Conservation (phyloP, 1,140 invertebrate genomes). For the Drosophila micromelanica region DNA sequence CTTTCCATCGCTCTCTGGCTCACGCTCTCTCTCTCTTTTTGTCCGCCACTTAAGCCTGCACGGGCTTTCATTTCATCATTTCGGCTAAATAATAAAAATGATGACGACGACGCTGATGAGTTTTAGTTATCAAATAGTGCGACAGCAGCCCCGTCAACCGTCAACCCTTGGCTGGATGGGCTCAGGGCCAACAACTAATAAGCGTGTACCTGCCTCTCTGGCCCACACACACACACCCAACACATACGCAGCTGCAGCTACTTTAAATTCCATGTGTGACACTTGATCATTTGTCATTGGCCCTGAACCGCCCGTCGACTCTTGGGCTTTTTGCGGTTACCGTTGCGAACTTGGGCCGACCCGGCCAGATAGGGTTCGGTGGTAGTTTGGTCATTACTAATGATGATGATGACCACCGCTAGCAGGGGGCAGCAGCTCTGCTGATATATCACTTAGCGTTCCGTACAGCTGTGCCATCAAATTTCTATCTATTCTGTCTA, state of each 20-base stretch:
- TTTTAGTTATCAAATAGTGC: conserved; percentile 78
- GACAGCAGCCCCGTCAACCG: conserved; percentile 30
- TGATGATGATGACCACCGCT: conserved; percentile 73
- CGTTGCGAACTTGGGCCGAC: conserved; percentile 34
- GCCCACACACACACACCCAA: conserved; percentile 10
- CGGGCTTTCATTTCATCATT: conserved; percentile 69
- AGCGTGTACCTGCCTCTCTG: conserved; percentile 48
- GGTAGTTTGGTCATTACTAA: conserved; percentile 71
- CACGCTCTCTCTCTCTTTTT: conserved; percentile 6
- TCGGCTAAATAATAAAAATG: conserved; percentile 76
- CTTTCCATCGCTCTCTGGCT: background rate
- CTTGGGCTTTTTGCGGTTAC: conserved; percentile 60
- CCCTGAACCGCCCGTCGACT: conserved; percentile 41
- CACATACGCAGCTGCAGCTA: conserved; percentile 67
- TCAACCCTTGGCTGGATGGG: conserved; percentile 43
- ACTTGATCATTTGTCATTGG: conserved; percentile 80
- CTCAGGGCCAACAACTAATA: conserved; percentile 39
- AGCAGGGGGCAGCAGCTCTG: conserved; percentile 3
- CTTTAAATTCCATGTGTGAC: conserved; percentile 82
- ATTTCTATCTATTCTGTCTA: conserved; percentile 18
- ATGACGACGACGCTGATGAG: conserved; percentile 74
- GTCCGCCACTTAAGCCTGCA: conserved; percentile 62
- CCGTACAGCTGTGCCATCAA: conserved; percentile 39
- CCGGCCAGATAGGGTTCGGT: conserved; percentile 28
- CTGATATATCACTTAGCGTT: conserved; percentile 41